Base-by-base conservation (phyloP, 1,140 invertebrate genomes). In the Acromyrmex charruanus region DNA sequence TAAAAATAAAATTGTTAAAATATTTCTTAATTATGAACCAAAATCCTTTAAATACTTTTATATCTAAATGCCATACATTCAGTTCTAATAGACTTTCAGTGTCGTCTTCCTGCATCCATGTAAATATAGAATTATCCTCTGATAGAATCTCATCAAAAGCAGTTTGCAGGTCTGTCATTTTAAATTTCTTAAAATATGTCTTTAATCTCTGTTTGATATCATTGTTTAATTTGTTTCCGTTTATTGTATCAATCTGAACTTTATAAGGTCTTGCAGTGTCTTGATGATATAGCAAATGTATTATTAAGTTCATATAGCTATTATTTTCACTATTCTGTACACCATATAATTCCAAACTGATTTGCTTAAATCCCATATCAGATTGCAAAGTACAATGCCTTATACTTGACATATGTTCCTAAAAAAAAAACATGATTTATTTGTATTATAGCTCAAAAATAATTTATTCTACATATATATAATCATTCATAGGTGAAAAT, bases 251-350 rank as follows among this genome's bases (percentile, higher is more conserved):
- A 28, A 93, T 12, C 3, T 80, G 10, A 16, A 92, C 74, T 63
- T 69, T 69, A 14, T 75, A 0, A 58, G 92, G 92, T 65, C 84
- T 89, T 6, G 49, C 44, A 86, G 63, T 65, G 65, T 85, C 39
- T 49, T 72, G 59, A 79, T 91, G 28, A 63, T 93, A 93, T 0
- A 65, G 2, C 28, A 93, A 71, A 75, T 87, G 77, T 66, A 92
- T 31, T 58, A 58, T 58, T 9, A 91, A 61, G 14, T 88, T 61
- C 1, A 88, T 39, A 35, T 85, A 86, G 25, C 14, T 65, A 21
- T 89, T 58, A 35, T n/a, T 25, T 16, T 86, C 55, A 21, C 9
- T 18, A 55, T 87, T 35, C 3, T 91, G 10, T 25, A 92, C 49
- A 3, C 85, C 16, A 5, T 55, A 79, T 14, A 92, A 66, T 82